phyloP scores from a whole-genome alignment of 2,113 vertebrate species.

The Catharus bicknelli region DNA sequence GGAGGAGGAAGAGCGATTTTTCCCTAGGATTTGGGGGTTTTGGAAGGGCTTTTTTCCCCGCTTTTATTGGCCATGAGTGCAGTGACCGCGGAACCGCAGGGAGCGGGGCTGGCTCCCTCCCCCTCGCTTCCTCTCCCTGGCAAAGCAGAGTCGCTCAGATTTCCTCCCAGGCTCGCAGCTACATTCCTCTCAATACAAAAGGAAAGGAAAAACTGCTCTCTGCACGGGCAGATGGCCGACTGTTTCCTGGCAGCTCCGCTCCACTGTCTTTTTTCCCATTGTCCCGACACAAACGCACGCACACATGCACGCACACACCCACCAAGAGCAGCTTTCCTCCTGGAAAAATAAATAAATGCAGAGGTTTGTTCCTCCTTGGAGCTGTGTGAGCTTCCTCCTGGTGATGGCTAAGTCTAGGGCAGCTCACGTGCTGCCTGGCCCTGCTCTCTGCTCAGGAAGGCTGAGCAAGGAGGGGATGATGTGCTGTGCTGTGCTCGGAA shows the following conservation, averaged over 20 bases:
- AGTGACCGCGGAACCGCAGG: constrained; percentile 31
- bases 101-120: neutral
- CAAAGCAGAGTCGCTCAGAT: constrained; percentile 8
- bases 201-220: constrained; percentile 16
- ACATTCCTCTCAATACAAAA: constrained; percentile 33
- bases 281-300: constrained; percentile 13
- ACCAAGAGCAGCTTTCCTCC: neutral
- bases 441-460: neutral
- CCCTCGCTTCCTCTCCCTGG: constrained; percentile 48
- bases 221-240: neutral
- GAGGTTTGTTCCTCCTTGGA: neutral
- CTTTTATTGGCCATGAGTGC: constrained; percentile 33
- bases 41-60: neutral
- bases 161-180: constrained; percentile 53
- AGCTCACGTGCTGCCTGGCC: neutral
- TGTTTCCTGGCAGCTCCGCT: constrained; percentile 47
- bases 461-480: neutral
- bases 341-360: constrained; percentile 38
- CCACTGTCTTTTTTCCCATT: constrained; percentile 33
- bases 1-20: neutral
- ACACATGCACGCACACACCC: neutral
- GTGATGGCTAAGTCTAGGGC: neutral
- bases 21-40: neutral
- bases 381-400: neutral
- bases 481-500: neutral